These are phyloP conservation scores for Heliconius aoede DNA, from an alignment of 2,888 invertebrate genomes.

Conservation along the genomic window DNA sequence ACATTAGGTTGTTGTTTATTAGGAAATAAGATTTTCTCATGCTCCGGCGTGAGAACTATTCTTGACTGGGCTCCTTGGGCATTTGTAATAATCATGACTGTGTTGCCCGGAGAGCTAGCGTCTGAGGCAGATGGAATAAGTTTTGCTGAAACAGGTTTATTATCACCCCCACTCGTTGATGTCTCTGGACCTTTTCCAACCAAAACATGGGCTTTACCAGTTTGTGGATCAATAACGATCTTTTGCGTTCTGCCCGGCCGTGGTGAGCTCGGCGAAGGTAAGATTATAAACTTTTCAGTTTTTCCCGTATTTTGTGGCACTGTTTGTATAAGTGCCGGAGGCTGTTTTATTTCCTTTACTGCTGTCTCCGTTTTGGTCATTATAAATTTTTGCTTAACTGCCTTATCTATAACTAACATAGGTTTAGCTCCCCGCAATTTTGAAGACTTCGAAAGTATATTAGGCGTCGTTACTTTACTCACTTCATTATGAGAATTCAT, in stretches of 20 bases:
- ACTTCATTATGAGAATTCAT: constrained; percentile 68
- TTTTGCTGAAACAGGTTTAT: constrained; percentile 73
- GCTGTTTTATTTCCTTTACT: constrained; percentile 68
- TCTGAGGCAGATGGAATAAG: constrained; percentile 68
- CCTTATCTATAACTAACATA: constrained; percentile 77
- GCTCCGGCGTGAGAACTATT: constrained; percentile 84
- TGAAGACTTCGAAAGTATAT: constrained; percentile 78
- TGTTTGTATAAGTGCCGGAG: constrained; percentile 59
- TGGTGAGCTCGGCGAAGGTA: constrained; percentile 68
- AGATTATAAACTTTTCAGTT: constrained; percentile 75
- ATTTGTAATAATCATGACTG: constrained; percentile 86
- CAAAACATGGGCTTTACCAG: constrained; percentile 76
- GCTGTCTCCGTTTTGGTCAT: constrained; percentile 71
- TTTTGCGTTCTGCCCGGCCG: constrained; percentile 74
- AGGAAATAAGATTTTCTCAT: constrained; percentile 84
- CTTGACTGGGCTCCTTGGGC: constrained; percentile 85
- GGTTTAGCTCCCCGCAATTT: constrained; percentile 77
- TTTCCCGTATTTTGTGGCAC: constrained; percentile 61
- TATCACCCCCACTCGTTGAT: constrained; percentile 57
- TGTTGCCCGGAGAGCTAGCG: constrained; percentile 71
- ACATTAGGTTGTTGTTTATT: constrained; percentile 75
- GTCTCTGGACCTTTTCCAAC: constrained; percentile 66
- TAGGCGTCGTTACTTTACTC: constrained; percentile 73
- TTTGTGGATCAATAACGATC: constrained; percentile 78
- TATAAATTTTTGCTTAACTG: constrained; percentile 78